A percentile compares a stretch with the other conserved stretches of the same genome.
Evolutionary conservation across 2,888 invertebrate genomes (phyloP).

Genomic region (Oxystoma pomonae): DNA sequence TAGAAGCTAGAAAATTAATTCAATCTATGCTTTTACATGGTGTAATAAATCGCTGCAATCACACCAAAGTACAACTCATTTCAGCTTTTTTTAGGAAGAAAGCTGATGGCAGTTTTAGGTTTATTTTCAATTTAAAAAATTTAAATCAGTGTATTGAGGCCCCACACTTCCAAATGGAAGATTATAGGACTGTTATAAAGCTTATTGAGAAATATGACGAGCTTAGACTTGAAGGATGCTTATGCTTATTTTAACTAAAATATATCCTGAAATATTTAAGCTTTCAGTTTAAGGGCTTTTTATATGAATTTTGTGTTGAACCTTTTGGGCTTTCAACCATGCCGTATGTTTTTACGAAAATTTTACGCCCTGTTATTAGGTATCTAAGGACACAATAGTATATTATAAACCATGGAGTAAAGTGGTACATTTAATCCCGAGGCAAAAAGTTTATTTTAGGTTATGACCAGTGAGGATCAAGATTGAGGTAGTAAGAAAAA

Average conservation of each 20-base stretch:
- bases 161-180: constrained; percentile 32
- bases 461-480: too few species aligned
- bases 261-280: too few species aligned
- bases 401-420: too few species aligned
- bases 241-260: too few species aligned
- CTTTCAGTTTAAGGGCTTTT: too few species aligned
- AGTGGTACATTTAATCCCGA: too few species aligned
- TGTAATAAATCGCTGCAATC: background rate
- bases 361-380: background rate
- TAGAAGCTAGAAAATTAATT: background rate
- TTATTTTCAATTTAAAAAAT: constrained; percentile 28
- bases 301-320: too few species aligned
- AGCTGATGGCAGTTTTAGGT: constrained; percentile 18
- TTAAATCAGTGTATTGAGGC: constrained; percentile 26
- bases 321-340: background rate
- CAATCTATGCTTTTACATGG: background rate
- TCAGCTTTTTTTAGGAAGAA: constrained; percentile 25
- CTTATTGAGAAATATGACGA: constrained; percentile 15
- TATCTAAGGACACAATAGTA: too few species aligned
- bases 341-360: background rate
- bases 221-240: background rate
- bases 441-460: too few species aligned
- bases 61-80: constrained; percentile 20
- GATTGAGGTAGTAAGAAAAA: too few species aligned
- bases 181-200: constrained; percentile 26